These are phyloP conservation scores for Corydoras maculifer DNA, from an alignment of 2,113 vertebrate genomes.

Conservation along the genomic window DNA sequence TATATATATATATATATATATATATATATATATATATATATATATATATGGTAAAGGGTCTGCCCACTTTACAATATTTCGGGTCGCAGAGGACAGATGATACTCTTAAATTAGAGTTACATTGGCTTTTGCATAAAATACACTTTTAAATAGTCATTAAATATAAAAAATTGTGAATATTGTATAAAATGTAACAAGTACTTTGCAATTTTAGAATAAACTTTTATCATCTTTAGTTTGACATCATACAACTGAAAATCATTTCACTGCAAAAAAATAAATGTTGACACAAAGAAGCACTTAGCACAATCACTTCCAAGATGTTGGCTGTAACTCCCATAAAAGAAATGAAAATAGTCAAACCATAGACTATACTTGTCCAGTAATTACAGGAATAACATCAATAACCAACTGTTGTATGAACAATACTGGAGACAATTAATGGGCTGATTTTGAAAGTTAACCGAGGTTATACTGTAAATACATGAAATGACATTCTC, in stretches of 20 bases:
- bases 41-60: slow-evolving; percentile 72
- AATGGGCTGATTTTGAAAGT: no score
- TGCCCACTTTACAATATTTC: slow-evolving; percentile 72
- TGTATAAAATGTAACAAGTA: slow-evolving; percentile 63
- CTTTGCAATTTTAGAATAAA: slow-evolving; percentile 43
- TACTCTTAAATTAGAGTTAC: slow-evolving; percentile 79
- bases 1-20: slow-evolving; percentile 79
- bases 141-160: slow-evolving; percentile 74
- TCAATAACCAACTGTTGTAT: slow-evolving; percentile 11
- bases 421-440: slow-evolving; percentile 1
- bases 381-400: slow-evolving; percentile 18
- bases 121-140: slow-evolving; percentile 75
- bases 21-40: slow-evolving; percentile 83
- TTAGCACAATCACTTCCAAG: slow-evolving; percentile 18
- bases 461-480: no score
- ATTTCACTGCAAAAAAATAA: slow-evolving; percentile 37
- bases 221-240: slow-evolving; percentile 5
- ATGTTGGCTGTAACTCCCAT: slow-evolving; percentile 1
- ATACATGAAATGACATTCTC: no score
- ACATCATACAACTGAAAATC: slow-evolving; percentile 31
- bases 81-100: slow-evolving; percentile 84
- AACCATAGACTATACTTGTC: slow-evolving; percentile 3
- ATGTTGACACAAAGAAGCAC: slow-evolving; percentile 28
- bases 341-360: no score
- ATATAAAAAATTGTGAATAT: slow-evolving; percentile 63